Percentiles rank a stretch among this genome's conserved stretches.
phyloP scores from a whole-genome alignment of 2,113 vertebrate genomes.

The Apistogramma diplotaenia region DNA sequence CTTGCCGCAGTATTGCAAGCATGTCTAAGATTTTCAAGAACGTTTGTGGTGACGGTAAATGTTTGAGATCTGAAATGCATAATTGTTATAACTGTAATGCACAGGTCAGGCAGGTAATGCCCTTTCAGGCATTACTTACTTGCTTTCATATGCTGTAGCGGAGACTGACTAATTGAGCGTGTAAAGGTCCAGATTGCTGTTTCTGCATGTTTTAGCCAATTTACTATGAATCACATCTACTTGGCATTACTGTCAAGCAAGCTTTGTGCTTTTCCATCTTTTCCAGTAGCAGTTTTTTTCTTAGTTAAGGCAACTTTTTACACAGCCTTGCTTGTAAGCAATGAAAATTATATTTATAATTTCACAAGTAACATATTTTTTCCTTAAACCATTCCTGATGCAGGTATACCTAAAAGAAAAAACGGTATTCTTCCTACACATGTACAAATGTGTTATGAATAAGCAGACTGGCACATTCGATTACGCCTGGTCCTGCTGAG shows the following conservation, averaged over 20 bases:
- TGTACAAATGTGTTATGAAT: not conserved
- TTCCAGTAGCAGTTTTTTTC: not conserved
- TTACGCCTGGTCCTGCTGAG: not conserved
- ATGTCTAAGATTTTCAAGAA: not conserved
- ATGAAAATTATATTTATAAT: not conserved
- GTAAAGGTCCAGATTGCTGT: constrained; percentile 12
- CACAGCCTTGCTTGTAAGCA: not conserved
- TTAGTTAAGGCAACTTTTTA: not conserved
- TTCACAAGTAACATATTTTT: not conserved
- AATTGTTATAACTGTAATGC: constrained; percentile 34
- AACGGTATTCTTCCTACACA: not conserved
- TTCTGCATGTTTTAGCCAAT: constrained; percentile 16
- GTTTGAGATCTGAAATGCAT: constrained; percentile 21
- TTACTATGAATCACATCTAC: constrained; percentile 11
- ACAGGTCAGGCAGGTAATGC: constrained; percentile 32
- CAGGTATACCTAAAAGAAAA: not conserved
- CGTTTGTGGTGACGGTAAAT: not conserved
- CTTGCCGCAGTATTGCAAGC: not conserved
- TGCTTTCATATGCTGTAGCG: not conserved
- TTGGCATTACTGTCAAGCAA: not conserved
- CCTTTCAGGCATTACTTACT: not conserved
- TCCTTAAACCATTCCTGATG: not conserved
- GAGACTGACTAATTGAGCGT: constrained; percentile 28
- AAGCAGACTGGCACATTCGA: constrained; percentile 7
- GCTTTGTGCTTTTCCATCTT: not conserved